Conservation (phyloP, 2,797 vertebrate genomes). For the Pelochelys cantorii region DNA sequence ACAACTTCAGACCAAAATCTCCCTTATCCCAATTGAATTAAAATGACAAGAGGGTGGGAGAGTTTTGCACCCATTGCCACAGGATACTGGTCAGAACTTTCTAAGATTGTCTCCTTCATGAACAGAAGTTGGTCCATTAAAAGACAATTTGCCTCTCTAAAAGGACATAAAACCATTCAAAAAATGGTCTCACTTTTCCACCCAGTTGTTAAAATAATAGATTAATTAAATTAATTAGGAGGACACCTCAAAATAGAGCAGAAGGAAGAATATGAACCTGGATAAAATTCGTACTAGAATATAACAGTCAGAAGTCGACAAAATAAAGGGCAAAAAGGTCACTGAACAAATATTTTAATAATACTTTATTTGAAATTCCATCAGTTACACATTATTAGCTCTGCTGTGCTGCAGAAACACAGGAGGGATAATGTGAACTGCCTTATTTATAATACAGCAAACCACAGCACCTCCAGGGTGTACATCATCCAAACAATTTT, state of each 20-base stretch:
- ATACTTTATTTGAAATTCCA: slow-evolving; percentile 78
- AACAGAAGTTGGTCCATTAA: not conserved
- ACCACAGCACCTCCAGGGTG: slow-evolving; percentile 48
- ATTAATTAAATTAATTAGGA: slow-evolving; percentile 50
- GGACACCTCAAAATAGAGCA: not conserved
- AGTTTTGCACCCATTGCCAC: not conserved
- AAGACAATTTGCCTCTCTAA: not conserved
- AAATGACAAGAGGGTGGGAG: fast-evolving
- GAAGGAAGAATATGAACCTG: slow-evolving; percentile 24
- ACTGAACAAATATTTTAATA: slow-evolving; percentile 78
- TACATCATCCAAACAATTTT: slow-evolving; percentile 47
- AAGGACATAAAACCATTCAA: slow-evolving; percentile 44
- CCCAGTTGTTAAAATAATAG: slow-evolving; percentile 37
- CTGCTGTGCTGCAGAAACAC: slow-evolving; percentile 55
- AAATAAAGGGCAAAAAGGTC: slow-evolving; percentile 59
- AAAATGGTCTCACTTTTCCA: slow-evolving; percentile 35
- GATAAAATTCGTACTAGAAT: slow-evolving; percentile 14
- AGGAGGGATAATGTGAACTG: slow-evolving; percentile 48
- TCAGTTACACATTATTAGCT: slow-evolving; percentile 78
- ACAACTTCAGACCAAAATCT: not conserved
- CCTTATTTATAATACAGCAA: slow-evolving; percentile 73
- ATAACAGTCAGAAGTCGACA: slow-evolving; percentile 52
- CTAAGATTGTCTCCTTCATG: not conserved
- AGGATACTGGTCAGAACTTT: slow-evolving; percentile 9
- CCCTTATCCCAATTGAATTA: not conserved